A percentile compares a stretch with the other conserved stretches of the same genome.
These are phyloP conservation scores for Grammomys dolichurus DNA, from an alignment of 2,113 vertebrate genomes.

Conservation along the genomic window DNA sequence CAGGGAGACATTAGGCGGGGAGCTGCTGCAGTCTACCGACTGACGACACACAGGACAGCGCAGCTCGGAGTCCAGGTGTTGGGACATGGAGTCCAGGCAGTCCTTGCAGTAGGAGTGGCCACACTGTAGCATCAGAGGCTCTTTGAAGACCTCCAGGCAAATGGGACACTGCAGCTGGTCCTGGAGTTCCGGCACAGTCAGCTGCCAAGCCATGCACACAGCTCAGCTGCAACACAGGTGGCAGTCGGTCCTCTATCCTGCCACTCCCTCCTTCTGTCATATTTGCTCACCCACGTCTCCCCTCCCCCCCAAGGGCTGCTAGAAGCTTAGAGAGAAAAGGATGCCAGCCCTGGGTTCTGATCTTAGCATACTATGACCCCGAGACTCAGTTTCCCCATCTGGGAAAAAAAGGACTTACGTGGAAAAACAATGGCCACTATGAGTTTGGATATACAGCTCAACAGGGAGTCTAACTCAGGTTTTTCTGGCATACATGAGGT, in stretches of 20 bases:
- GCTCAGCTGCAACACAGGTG: neutral
- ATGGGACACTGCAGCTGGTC: conserved; percentile 90
- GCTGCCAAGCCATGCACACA: conserved; percentile 85
- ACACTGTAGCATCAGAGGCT: conserved; percentile 91
- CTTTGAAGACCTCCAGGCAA: conserved; percentile 91
- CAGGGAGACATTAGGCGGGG: conserved; percentile 88
- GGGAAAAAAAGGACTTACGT: neutral
- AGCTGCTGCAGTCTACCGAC: conserved; percentile 85
- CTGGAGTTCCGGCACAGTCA: conserved; percentile 86
- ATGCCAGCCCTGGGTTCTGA: neutral
- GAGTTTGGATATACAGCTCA: neutral
- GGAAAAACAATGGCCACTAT: neutral
- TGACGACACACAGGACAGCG: conserved; percentile 90
- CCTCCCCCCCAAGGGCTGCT: neutral
- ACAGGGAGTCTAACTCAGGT: neutral
- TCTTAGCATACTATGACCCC: neutral
- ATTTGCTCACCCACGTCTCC: neutral
- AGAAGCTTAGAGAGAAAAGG: neutral
- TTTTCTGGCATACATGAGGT: neutral
- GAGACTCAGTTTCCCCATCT: neutral
- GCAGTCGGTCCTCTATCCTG: neutral
- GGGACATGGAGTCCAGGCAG: conserved; percentile 87
- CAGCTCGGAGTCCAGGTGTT: conserved; percentile 82
- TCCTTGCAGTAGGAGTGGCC: conserved; percentile 90
- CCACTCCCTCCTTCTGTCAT: neutral